A percentile compares a stretch with the other conserved stretches of the same genome.
Evolutionary conservation across 2,113 vertebrate genomes (phyloP).

Genomic region (Pyrgilauda ruficollis): DNA sequence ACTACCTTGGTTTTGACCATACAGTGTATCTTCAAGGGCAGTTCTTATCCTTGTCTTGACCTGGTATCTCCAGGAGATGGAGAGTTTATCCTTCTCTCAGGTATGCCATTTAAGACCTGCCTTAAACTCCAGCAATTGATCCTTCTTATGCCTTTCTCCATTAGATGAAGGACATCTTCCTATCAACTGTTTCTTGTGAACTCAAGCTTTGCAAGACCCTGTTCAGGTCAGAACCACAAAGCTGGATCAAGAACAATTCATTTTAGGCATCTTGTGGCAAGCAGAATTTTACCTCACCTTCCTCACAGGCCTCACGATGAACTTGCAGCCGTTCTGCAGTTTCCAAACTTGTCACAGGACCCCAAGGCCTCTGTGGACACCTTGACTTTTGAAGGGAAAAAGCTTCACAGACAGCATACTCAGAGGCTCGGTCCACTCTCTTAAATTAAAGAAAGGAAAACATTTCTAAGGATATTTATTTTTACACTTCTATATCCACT

Average conservation of each 20-base stretch:
- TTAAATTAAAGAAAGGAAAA: conserved; percentile 58
- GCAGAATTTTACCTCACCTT: conserved; percentile 78
- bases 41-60: background rate
- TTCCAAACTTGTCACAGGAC: conserved; percentile 62
- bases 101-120: background rate
- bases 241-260: background rate
- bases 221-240: background rate
- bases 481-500: background rate
- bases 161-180: background rate
- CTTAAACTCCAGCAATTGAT: background rate
- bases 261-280: background rate
- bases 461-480: background rate
- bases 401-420: conserved; percentile 78
- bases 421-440: conserved; percentile 79
- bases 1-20: background rate
- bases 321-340: conserved; percentile 75
- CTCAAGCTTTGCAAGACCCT: background rate
- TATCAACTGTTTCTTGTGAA: background rate
- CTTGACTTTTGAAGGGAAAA: conserved; percentile 71
- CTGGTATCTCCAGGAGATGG: background rate
- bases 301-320: conserved; percentile 78
- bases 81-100: background rate
- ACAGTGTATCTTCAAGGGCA: background rate
- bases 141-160: background rate
- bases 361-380: conserved; percentile 7